Percentiles rank a stretch among this genome's conserved stretches.
Conservation (phyloP, 2,797 vertebrate species). For the Streptopelia turtur region DNA sequence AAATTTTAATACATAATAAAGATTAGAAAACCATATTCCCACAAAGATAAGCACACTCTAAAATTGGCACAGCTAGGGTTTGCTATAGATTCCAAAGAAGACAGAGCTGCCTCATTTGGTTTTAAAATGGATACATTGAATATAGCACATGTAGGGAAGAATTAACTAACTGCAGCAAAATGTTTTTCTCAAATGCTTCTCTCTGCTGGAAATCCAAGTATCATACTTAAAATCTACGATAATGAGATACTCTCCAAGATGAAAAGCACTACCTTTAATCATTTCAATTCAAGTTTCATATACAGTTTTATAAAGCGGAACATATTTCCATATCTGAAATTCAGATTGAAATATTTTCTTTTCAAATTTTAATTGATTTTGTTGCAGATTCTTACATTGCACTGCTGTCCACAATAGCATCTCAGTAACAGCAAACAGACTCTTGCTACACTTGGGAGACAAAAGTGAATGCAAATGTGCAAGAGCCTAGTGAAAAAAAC, state of each 20-base stretch:
- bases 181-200: conserved; percentile 75
- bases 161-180: conserved; percentile 82
- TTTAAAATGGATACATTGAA: conserved; percentile 79
- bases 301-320: conserved; percentile 26
- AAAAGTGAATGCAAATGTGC: neutral
- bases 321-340: neutral
- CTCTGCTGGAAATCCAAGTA: conserved; percentile 77
- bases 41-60: conserved; percentile 57
- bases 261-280: conserved; percentile 63
- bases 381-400: neutral
- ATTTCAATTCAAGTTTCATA: conserved; percentile 47
- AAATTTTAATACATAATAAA: conserved; percentile 67
- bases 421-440: neutral
- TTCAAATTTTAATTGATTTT: neutral
- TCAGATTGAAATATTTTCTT: neutral
- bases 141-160: conserved; percentile 80
- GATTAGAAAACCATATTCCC: conserved; percentile 68
- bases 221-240: conserved; percentile 70
- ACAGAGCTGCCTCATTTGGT: conserved; percentile 75
- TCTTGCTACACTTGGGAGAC: neutral
- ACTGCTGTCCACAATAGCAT: neutral
- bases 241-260: conserved; percentile 70
- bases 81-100: conserved; percentile 63
- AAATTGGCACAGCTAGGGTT: conserved; percentile 72
- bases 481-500: neutral